A percentile compares a stretch with the other conserved stretches of the same genome.
Evolutionary conservation across 2,113 vertebrate genomes (phyloP).

Genomic region (Eleginops maclovinus): DNA sequence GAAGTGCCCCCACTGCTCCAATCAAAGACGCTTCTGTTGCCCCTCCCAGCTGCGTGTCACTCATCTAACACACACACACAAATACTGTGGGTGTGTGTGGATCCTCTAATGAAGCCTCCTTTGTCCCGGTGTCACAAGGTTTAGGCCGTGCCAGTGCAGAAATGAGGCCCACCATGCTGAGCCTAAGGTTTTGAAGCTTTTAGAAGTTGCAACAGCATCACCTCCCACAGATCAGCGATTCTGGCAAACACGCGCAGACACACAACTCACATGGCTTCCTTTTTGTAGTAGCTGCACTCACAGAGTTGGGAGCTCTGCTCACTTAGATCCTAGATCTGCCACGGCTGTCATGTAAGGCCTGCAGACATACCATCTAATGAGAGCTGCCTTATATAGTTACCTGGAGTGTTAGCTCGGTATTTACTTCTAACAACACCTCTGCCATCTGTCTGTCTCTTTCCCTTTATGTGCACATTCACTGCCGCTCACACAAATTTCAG

Average conservation of each 20-base stretch:
- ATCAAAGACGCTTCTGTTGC: conserved; percentile 72
- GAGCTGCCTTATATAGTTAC: conserved; percentile 69
- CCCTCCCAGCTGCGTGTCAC: conserved; percentile 74
- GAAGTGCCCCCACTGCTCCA: conserved; percentile 64
- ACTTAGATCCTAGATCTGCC: conserved; percentile 42
- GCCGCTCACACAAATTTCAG: conserved; percentile 24
- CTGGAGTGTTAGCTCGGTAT: conserved; percentile 51
- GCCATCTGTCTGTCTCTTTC: conserved; percentile 40
- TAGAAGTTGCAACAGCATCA: conserved; percentile 56
- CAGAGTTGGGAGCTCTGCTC: conserved; percentile 54
- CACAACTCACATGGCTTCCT: conserved; percentile 28
- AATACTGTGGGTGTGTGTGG: conserved; percentile 35
- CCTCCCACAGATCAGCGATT: conserved; percentile 68
- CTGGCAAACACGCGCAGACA: conserved; percentile 47
- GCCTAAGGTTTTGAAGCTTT: conserved; percentile 71
- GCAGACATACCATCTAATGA: conserved; percentile 66
- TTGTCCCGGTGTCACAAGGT: conserved; percentile 68
- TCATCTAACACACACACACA: conserved; percentile 51
- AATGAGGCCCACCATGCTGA: conserved; percentile 71
- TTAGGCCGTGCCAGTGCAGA: conserved; percentile 49
- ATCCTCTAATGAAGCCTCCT: conserved; percentile 73
- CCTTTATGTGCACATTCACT: conserved; percentile 23
- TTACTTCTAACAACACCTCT: conserved; percentile 49
- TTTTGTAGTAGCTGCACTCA: conserved; percentile 57
- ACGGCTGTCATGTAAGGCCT: conserved; percentile 54